Base-by-base conservation (phyloP, 1,140 invertebrate genomes). In the Drosophila serrata region DNA sequence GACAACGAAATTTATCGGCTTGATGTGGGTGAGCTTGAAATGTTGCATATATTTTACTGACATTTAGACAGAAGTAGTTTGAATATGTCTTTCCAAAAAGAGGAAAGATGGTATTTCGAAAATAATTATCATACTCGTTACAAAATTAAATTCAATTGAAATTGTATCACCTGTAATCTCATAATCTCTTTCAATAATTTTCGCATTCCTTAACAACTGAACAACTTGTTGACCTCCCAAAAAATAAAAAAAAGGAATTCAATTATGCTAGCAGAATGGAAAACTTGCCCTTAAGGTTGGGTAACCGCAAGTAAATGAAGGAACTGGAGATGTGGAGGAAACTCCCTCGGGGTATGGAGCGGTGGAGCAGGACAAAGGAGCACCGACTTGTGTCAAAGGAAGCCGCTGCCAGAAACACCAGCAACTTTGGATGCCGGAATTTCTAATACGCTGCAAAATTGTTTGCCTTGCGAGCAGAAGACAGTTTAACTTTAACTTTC, bases 401-500 rank as follows among this genome's bases (percentile, higher is more conserved):
- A 70, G 65, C 53, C 68, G 33, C 65, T 69, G 55, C 55, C 63
- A 69, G 40, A 61, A 70, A 67, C 67, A 67, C 48, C 67, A 72
- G 35, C 72, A 72, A 73, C 51, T 72, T 72, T 63, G 70, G 51
- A 33, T 48, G 17, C 58, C 64, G 72, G 69, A 74, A 74, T 75
- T 55, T 56, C 70, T 62, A 58, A 70, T 35, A 35, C 65, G 49
- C 51, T 33, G 51, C 64, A 39, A 70, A 70, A 39, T 43, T 48
- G 51, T 70, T 72, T 72, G 68, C 49, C 35, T 57, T 56, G 68
- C 15, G 43, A 70, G 68, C 65, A 40, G 40, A 67, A 76, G 40
- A 76, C 62, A 76, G 63, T 77, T 77, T 68, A 77, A 76, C 62
- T 76, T 76, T 35, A 77, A 77, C 73, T 77, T 77, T 76, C 39